Conservation (phyloP, 2,797 vertebrate species). For the Ctenopoma multispine region DNA sequence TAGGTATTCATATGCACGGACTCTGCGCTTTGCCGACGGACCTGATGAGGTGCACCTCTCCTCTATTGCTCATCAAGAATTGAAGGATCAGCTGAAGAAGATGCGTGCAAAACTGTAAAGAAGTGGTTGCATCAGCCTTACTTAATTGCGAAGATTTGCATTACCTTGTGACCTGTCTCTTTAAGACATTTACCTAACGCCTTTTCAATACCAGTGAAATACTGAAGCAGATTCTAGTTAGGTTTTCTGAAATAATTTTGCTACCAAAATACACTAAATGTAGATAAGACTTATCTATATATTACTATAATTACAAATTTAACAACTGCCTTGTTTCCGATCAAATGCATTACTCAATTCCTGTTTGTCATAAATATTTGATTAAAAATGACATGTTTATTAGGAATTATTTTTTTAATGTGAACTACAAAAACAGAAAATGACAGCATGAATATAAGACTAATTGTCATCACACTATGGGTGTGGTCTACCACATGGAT, state of each 20-base stretch:
- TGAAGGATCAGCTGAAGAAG: conserved; percentile 85
- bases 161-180: background rate
- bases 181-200: background rate
- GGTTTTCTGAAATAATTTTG: conserved; percentile 2
- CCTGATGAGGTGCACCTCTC: conserved; percentile 96
- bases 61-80: conserved; percentile 87
- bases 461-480: conserved; percentile 89
- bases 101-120: conserved; percentile 85
- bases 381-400: conserved; percentile 73
- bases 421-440: conserved; percentile 95
- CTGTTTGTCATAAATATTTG: conserved; percentile 8
- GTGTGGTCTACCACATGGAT: conserved; percentile 89
- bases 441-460: conserved; percentile 93
- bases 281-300: background rate
- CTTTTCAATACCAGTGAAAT: background rate
- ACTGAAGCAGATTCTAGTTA: background rate
- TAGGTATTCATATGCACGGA: conserved; percentile 87
- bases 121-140: background rate
- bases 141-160: background rate
- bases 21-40: conserved; percentile 91
- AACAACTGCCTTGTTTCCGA: background rate
- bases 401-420: conserved; percentile 92
- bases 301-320: background rate
- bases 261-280: background rate
- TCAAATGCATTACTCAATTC: background rate